A percentile compares a stretch with the other conserved stretches of the same genome.
Evolutionary conservation across 2,113 vertebrate species (phyloP).

Genomic region (Pycnonotus jocosus): DNA sequence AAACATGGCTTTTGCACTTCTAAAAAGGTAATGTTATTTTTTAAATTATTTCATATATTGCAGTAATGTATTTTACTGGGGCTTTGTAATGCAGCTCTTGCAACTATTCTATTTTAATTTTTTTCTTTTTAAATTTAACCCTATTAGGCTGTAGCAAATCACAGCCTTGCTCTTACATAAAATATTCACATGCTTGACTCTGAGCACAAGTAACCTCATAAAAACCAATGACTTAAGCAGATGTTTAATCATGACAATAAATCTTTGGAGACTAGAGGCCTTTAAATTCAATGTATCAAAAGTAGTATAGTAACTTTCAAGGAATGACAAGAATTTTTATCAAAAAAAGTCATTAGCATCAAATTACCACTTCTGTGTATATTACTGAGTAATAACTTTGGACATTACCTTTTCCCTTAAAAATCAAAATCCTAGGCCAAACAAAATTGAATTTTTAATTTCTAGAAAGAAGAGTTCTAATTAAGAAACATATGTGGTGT

Average conservation of each 20-base stretch:
- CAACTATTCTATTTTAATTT: not conserved
- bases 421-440: not conserved
- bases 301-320: not conserved
- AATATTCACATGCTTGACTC: not conserved
- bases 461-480: not conserved
- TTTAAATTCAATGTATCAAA: not conserved
- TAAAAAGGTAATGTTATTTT: not conserved
- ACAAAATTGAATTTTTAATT: not conserved
- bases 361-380: not conserved
- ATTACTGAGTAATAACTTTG: not conserved
- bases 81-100: not conserved
- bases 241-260: not conserved
- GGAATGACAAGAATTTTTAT: not conserved
- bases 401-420: not conserved
- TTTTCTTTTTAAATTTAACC: not conserved
- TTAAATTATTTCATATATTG: not conserved
- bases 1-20: not conserved
- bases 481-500: not conserved
- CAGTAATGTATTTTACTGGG: accelerated
- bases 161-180: not conserved
- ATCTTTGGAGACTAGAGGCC: not conserved
- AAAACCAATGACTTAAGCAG: conserved; percentile 34
- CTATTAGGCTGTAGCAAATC: not conserved
- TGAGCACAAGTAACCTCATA: not conserved
- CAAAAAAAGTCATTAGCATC: not conserved